phyloP scores from a whole-genome alignment of 2,113 vertebrate species.

The Sinosuthora webbiana region DNA sequence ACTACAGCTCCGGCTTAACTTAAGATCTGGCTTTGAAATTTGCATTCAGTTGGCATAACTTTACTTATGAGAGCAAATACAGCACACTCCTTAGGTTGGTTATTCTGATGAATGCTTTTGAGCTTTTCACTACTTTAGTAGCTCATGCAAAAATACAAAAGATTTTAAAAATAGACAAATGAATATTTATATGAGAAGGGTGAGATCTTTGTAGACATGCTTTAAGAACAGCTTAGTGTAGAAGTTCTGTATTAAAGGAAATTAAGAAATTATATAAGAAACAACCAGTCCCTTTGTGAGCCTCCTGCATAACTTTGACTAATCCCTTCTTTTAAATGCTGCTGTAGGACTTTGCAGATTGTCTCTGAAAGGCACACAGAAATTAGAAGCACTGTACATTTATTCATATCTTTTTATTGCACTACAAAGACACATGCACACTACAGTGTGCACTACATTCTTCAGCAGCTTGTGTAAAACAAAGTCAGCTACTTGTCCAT shows the following conservation, averaged over 20 bases:
- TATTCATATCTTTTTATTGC: not conserved
- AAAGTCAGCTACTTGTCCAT: not conserved
- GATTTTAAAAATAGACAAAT: not conserved
- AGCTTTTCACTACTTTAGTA: slow-evolving; percentile 6
- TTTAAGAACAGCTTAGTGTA: not conserved
- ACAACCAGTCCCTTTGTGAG: not conserved
- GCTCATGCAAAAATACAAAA: slow-evolving; percentile 6
- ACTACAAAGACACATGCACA: not conserved
- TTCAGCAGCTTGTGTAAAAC: not conserved
- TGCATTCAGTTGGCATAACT: not conserved
- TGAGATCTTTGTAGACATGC: not conserved
- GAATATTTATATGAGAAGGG: not conserved
- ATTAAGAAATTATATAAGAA: not conserved
- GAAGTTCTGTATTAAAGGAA: not conserved
- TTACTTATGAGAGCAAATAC: not conserved
- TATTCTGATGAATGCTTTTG: not conserved
- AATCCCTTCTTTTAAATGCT: not conserved
- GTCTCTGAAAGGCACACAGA: not conserved
- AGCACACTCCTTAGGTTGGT: not conserved
- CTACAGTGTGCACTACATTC: not conserved
- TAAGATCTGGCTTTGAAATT: slow-evolving; percentile 20
- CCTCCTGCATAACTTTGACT: not conserved
- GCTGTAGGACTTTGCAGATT: not conserved
- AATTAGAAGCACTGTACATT: not conserved
- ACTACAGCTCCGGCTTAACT: not conserved